Conservation (phyloP, 2,797 vertebrate genomes). For the Cottoperca gobio region DNA sequence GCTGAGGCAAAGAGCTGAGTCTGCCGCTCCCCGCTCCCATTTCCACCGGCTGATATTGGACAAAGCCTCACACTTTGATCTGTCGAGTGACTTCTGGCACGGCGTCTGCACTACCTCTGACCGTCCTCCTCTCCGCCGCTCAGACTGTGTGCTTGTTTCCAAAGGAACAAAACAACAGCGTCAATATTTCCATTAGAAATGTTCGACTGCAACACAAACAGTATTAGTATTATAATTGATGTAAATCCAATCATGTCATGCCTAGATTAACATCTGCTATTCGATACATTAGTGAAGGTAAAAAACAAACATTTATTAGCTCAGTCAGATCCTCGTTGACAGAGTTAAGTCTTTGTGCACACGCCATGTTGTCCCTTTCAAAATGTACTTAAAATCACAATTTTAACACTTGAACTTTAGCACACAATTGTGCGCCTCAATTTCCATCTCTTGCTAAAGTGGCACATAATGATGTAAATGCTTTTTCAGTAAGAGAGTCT, state of each 20-base stretch:
- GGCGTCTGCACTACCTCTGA: conserved; percentile 41
- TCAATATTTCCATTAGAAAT: conserved; percentile 11
- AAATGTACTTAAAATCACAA: conserved; percentile 4
- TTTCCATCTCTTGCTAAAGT: conserved; percentile 29
- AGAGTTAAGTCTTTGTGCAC: not conserved
- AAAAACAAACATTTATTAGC: conserved; percentile 15
- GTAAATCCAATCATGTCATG: conserved; percentile 25
- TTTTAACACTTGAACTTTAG: conserved; percentile 14
- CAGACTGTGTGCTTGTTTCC: conserved; percentile 25
- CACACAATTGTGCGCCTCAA: not conserved
- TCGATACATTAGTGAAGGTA: conserved; percentile 7
- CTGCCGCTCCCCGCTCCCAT: conserved; percentile 43
- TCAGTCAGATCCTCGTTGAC: conserved; percentile 1
- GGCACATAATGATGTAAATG: conserved; percentile 16
- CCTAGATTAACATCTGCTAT: conserved; percentile 20
- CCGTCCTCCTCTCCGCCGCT: conserved; percentile 23
- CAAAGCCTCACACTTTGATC: conserved; percentile 61
- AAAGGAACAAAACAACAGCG: conserved; percentile 9
- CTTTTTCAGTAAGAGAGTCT: not conserved
- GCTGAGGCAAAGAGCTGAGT: conserved; percentile 67
- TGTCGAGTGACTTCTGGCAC: conserved; percentile 39
- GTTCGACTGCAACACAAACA: conserved; percentile 31
- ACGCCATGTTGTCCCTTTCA: conserved; percentile 26
- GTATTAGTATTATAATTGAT: conserved; percentile 7
- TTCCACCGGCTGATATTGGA: conserved; percentile 66